These are phyloP conservation scores for Rousettus madagascariensis DNA, from an alignment of 2,797 vertebrate genomes.

Conservation along the genomic window DNA sequence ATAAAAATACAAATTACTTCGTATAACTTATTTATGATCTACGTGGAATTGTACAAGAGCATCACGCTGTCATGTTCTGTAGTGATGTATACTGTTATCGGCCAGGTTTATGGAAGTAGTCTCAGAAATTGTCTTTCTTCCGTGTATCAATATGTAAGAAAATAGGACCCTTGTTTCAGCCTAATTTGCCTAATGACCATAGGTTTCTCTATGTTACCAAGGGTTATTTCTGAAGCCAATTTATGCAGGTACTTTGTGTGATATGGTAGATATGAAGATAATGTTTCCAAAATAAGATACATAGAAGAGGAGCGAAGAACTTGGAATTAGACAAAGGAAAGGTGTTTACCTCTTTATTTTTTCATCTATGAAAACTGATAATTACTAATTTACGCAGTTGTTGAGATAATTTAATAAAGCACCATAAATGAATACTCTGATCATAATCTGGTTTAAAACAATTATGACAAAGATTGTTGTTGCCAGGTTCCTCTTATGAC, in stretches of 20 bases:
- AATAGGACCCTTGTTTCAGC: not conserved
- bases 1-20: slow-evolving; percentile 44
- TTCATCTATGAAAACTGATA: slow-evolving; percentile 2
- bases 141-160: not conserved
- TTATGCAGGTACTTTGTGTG: not conserved
- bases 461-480: not conserved
- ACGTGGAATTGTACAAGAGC: not conserved
- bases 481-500: not conserved
- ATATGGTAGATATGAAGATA: not conserved
- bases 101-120: not conserved
- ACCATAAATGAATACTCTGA: not conserved
- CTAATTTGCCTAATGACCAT: not conserved
- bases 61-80: not conserved
- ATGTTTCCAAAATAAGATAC: not conserved
- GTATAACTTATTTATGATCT: slow-evolving; percentile 23
- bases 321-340: not conserved
- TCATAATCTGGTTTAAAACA: not conserved
- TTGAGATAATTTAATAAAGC: not conserved
- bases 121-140: slow-evolving; percentile 35
- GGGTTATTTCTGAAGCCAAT: not conserved
- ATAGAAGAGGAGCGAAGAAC: not conserved
- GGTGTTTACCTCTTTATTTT: not conserved
- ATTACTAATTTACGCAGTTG: not conserved
- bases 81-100: not conserved
- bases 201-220: not conserved